A percentile compares a stretch with the other conserved stretches of the same genome.
Evolutionary conservation across 2,888 invertebrate genomes (phyloP).

Genomic region (Acronicta aceris): DNA sequence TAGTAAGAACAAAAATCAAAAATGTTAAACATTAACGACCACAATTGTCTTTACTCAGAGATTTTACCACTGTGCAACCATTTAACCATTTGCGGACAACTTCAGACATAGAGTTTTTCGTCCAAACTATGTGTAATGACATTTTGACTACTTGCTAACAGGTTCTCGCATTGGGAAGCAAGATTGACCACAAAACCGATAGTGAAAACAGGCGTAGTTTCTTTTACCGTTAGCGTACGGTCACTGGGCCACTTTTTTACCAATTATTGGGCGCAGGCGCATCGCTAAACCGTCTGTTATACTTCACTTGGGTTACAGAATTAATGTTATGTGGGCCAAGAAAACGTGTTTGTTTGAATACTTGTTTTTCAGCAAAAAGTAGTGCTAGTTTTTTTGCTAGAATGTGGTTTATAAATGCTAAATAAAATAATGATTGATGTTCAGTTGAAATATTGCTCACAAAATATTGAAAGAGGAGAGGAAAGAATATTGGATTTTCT

Average conservation of each 20-base stretch:
- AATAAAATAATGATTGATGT: slow-evolving; percentile 1
- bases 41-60: too few species aligned
- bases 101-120: too few species aligned
- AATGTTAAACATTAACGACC: too few species aligned
- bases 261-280: slow-evolving; percentile 77
- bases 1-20: too few species aligned
- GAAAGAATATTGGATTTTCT: too few species aligned
- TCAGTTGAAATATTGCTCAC: background rate
- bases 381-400: slow-evolving; percentile 22
- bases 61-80: too few species aligned
- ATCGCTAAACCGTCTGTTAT: slow-evolving; percentile 73
- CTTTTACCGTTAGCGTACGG: slow-evolving; percentile 78
- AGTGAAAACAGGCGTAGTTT: slow-evolving; percentile 72
- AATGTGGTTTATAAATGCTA: background rate
- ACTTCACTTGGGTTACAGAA: slow-evolving; percentile 56
- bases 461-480: too few species aligned
- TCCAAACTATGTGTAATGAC: background rate
- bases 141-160: slow-evolving; percentile 35
- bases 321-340: slow-evolving; percentile 46
- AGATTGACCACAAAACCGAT: slow-evolving; percentile 63
- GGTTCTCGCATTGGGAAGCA: slow-evolving; percentile 53
- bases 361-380: slow-evolving; percentile 44
- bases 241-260: slow-evolving; percentile 84
- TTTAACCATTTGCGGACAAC: too few species aligned
- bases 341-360: slow-evolving; percentile 48